These are phyloP conservation scores for Columba janthina DNA, from an alignment of 2,113 vertebrate species.

Conservation along the genomic window DNA sequence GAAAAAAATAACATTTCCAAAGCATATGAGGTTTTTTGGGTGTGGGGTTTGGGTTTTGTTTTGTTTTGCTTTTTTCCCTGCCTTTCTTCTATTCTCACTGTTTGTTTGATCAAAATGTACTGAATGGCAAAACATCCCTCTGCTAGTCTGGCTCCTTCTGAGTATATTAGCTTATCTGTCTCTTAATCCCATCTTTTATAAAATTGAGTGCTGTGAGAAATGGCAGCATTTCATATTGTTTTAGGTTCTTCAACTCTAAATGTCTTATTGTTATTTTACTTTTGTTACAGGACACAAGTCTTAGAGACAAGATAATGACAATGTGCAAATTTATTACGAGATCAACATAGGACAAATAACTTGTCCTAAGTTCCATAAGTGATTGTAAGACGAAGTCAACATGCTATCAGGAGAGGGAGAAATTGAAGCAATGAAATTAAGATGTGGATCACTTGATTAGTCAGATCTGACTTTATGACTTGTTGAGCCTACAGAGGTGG, in stretches of 20 bases:
- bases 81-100: neutral
- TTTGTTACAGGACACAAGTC: neutral
- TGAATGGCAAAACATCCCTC: neutral
- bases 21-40: neutral
- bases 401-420: neutral
- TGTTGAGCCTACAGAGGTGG: neutral
- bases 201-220: neutral
- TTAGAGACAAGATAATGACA: neutral
- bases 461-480: neutral
- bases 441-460: neutral
- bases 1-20: neutral
- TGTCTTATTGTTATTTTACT: neutral
- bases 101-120: neutral
- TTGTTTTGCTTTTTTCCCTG: neutral
- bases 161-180: neutral
- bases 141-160: slow-evolving; percentile 2
- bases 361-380: neutral
- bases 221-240: neutral
- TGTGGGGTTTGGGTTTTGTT: too few species aligned
- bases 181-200: neutral
- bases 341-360: neutral
- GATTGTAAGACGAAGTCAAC: neutral
- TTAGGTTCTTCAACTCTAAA: neutral
- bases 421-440: neutral
- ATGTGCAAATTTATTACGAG: neutral